Base-by-base conservation (phyloP, 2,113 vertebrate genomes). In the Cephalopholis sonnerati region DNA sequence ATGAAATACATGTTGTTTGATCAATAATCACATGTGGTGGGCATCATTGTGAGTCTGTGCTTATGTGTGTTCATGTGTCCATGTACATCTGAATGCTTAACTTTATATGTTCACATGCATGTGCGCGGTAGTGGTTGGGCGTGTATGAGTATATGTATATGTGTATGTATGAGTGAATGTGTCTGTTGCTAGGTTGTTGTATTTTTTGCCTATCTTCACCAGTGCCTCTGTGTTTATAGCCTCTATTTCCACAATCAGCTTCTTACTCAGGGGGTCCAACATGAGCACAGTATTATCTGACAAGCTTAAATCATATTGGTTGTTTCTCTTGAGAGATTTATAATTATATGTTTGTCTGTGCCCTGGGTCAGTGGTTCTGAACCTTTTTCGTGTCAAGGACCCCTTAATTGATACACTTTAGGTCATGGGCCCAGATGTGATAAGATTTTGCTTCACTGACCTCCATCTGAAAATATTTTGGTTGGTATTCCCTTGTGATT, bases 1-100 rank as follows among this genome's bases (percentile, higher is more conserved):
- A 22, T 68, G 2, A 46, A 70, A 66, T 66, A 44, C 9, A 48
- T 66, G 10, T 61, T 68, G 22, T 86, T 73, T 55, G 29, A 70
- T 58, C 63, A 77, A 72, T 13, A 62, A n/a, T 57, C 17, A 6
- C 16, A 50, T n/a, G 7, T 4, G 1, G 12, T 29, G 18, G 11
- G 32, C 58, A 64, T 74, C 18, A 22, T 1, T 65, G 65, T n/a
- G n/a, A n/a, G n/a, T n/a, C 54, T 54, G n/a, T 55, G 18, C 32
- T 24, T 71, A 32, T 70, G 10, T 50, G 7, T 65, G 32, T 53
- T 32, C 20, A 0, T 48, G 39, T 13, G 1, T 68, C 16, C 0
- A 0, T 29, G 17, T 44, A 8, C 15, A 24, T 53, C 25, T 39
- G 15, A 57, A 46, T 70, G 20, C 11, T 36, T 36, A 7, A 36